Base-by-base conservation (phyloP, 2,888 invertebrate genomes). In the Podabrus alpinus region DNA sequence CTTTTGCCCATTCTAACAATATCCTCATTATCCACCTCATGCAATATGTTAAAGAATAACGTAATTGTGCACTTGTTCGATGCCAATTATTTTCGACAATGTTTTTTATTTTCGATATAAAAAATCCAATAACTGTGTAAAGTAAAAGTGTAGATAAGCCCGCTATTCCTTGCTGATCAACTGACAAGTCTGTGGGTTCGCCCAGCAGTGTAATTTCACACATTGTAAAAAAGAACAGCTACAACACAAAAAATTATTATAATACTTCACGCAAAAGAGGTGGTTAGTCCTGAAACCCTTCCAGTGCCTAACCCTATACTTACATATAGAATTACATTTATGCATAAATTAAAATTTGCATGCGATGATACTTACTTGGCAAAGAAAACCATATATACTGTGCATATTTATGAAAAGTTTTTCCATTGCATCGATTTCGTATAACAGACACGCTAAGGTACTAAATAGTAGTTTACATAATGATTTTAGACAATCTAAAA, bases 1-100 rank as follows among this genome's bases (percentile, higher is more conserved):
- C 93, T 86, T 94, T 94, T 11, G 93, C 92, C 92, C 94, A 94
- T 85, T 94, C 94, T 64, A 94, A 88, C 1, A 93, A 91, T 66
- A 94, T 91, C 86, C 92, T 93, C 7, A 93, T 79, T 1, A 86
- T 17, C 81, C 84, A 83, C 74, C 83, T 82, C 0, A 85, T 21
- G 21, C 82, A 81, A 69, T 83, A 80, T 3, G 64, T 15, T 3
- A 19, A 15, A 1, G 71, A 67, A 24, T 76, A 74, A 15, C 71
- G 68, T 0, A 73, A 24, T 10, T 59, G 66, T 1, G 19, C 9
- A 11, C 21, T 10, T 5, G n/a, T 45, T 21, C 64, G 71, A 7
- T 77, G 59, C 73, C 82, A 80, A 69, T 80, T 80, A 19, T 81
- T 80, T 29, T 79, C 73, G 59, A 82, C 83, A 16, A 86, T 83